Conservation (phyloP, 2,113 vertebrate genomes). For the Passer montanus region DNA sequence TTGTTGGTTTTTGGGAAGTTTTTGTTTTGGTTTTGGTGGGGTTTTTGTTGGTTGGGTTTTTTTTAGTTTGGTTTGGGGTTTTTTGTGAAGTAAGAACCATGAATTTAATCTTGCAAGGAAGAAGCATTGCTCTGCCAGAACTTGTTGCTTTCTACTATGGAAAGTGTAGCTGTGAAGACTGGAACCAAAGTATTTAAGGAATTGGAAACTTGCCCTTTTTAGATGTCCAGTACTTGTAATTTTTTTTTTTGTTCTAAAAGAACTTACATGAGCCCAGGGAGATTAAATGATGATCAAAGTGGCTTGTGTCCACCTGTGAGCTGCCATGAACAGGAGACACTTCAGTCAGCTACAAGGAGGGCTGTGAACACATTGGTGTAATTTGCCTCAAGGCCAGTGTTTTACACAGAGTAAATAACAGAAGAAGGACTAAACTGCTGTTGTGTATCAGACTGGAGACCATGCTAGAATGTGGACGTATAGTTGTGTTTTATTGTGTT, state of each 20-base stretch:
- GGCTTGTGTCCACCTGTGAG: not conserved
- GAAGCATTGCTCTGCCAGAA: not conserved
- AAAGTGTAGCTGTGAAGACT: not conserved
- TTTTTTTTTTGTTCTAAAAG: not conserved
- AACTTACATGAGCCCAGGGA: not conserved
- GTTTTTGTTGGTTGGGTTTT: not conserved
- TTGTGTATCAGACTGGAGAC: fast-evolving
- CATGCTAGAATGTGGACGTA: not conserved
- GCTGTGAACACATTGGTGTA: not conserved
- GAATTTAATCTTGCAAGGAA: not conserved
- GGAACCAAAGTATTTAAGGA: not conserved
- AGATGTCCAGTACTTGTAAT: not conserved
- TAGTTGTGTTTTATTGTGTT: not conserved
- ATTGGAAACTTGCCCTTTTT: not conserved
- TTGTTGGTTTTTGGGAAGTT: not conserved
- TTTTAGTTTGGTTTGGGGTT: not conserved
- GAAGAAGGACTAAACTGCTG: not conserved
- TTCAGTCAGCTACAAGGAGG: not conserved
- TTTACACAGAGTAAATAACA: not conserved
- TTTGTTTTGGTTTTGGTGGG: not conserved
- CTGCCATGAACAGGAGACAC: not conserved
- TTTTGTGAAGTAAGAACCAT: not conserved
- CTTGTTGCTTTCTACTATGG: not conserved
- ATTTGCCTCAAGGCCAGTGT: not conserved
- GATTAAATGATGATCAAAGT: not conserved